Percentiles rank a stretch among this genome's conserved stretches.
These are phyloP conservation scores for Leptinotarsa haldemani DNA, from an alignment of 2,888 invertebrate species.

Conservation along the genomic window DNA sequence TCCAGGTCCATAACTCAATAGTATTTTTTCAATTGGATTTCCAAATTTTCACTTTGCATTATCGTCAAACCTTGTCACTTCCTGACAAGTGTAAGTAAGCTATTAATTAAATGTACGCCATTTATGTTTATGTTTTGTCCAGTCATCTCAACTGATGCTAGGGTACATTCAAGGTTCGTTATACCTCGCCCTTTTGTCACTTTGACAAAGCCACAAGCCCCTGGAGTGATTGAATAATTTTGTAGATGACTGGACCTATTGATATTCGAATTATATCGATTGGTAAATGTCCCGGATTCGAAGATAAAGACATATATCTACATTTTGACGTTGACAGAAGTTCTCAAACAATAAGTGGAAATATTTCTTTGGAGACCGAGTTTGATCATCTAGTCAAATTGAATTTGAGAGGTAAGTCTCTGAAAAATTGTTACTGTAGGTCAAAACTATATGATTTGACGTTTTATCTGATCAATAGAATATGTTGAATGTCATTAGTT, in stretches of 20 bases:
- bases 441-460: no score
- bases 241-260: constrained; percentile 25
- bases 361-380: constrained; percentile 34
- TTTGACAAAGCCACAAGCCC: background rate
- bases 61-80: no score
- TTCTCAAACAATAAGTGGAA: constrained; percentile 39
- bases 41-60: no score
- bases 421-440: background rate
- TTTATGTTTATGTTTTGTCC: background rate
- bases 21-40: no score
- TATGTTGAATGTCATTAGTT: no score
- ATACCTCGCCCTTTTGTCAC: background rate
- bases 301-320: constrained; percentile 20
- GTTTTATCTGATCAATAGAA: no score
- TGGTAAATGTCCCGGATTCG: constrained; percentile 19
- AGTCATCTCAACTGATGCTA: background rate
- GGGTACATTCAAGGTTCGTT: background rate
- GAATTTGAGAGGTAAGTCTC: constrained; percentile 29
- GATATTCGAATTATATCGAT: constrained; percentile 23
- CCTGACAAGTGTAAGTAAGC: no score
- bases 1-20: no score
- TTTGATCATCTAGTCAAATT: constrained; percentile 38
- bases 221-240: constrained; percentile 4
- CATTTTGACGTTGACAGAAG: constrained; percentile 21
- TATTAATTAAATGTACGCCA: no score